Percentiles rank a stretch among this genome's conserved stretches.
Evolutionary conservation across 2,888 invertebrate genomes (phyloP).

Genomic region (Macaria liturata): DNA sequence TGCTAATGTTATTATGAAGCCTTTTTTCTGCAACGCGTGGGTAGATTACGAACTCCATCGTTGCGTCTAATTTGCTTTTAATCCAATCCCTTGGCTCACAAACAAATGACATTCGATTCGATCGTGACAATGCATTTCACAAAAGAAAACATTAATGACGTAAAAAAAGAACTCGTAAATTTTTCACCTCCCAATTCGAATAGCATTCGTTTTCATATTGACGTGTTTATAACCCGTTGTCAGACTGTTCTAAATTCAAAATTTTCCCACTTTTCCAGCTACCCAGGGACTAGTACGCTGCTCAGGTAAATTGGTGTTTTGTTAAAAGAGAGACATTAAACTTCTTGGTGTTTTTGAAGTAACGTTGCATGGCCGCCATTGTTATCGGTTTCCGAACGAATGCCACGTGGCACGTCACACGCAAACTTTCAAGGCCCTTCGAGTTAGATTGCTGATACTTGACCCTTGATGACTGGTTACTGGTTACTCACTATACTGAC

Average conservation of each 20-base stretch:
- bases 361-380: slow-evolving; percentile 39
- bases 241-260: slow-evolving; percentile 31
- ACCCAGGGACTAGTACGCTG: slow-evolving; percentile 57
- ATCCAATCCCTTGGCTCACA: background rate
- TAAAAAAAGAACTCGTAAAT: no score
- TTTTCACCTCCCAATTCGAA: no score
- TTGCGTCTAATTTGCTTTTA: slow-evolving; percentile 1
- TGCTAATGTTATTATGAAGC: background rate
- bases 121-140: background rate
- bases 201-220: no score
- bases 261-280: slow-evolving; percentile 48
- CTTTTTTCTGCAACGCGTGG: background rate
- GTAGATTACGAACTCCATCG: background rate
- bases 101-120: background rate
- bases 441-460: background rate
- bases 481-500: no score
- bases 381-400: slow-evolving; percentile 25
- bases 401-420: slow-evolving; percentile 25
- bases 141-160: no score
- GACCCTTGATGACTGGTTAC: background rate
- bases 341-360: slow-evolving; percentile 12
- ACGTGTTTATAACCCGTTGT: background rate
- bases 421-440: slow-evolving; percentile 25
- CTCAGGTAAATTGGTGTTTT: slow-evolving; percentile 50
- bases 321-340: no score